phyloP scores from a whole-genome alignment of 2,888 invertebrate species.

The Lamproptera curius region DNA sequence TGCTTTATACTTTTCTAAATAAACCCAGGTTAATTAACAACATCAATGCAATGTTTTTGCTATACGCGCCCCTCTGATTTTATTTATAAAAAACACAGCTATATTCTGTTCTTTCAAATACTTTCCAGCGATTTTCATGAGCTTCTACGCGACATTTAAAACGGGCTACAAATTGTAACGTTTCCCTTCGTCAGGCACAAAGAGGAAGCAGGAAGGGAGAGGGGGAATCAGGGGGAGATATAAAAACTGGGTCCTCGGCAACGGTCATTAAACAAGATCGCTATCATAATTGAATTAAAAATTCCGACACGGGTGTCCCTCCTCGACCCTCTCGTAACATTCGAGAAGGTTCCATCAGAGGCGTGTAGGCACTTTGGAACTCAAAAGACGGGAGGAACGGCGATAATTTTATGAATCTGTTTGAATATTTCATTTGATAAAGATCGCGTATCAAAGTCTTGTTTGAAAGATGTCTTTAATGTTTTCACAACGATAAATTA shows the following conservation, averaged over 20 bases:
- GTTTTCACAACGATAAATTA: too few relatives aligned
- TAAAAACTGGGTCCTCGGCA: constrained; percentile 23
- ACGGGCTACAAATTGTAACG: constrained; percentile 15
- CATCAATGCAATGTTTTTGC: too few relatives aligned
- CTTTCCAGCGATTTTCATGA: neutral
- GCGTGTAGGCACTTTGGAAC: constrained; percentile 11
- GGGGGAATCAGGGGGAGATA: constrained; percentile 34
- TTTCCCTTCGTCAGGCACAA: constrained; percentile 18
- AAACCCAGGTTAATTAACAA: too few relatives aligned
- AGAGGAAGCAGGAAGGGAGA: constrained; percentile 26
- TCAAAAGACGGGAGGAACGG: neutral
- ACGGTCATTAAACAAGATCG: constrained; percentile 74
- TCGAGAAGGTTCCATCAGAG: constrained; percentile 8
- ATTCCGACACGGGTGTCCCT: constrained; percentile 68
- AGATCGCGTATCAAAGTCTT: too few relatives aligned
- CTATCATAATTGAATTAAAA: constrained; percentile 79
- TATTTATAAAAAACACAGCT: too few relatives aligned
- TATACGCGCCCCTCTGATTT: too few relatives aligned
- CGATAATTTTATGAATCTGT: constrained; percentile 4
- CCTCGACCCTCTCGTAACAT: constrained; percentile 10
- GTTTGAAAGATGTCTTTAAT: too few relatives aligned
- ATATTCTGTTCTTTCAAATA: too few relatives aligned
- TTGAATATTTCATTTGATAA: too few relatives aligned
- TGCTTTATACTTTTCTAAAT: too few relatives aligned
- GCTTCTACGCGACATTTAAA: constrained; percentile 4